A percentile compares a stretch with the other conserved stretches of the same genome.
phyloP scores from a whole-genome alignment of 2,888 invertebrate species.

The Carcina quercana region DNA sequence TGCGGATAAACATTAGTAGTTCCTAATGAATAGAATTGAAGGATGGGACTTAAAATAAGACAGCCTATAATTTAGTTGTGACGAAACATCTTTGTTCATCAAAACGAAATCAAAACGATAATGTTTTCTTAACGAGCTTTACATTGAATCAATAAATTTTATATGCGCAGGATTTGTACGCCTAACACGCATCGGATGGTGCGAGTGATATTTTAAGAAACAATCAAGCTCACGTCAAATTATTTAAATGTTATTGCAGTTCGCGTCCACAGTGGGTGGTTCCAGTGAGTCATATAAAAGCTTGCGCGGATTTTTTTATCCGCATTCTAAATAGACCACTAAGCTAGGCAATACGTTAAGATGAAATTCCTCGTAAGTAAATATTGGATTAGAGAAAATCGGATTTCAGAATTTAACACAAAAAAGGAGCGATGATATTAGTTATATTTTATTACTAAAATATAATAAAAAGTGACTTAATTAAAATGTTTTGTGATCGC shows the following conservation, averaged over 20 bases:
- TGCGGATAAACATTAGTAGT: no score
- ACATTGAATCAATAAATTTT: no score
- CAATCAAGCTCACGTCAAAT: constrained; percentile 40
- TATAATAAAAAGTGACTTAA: constrained; percentile 1
- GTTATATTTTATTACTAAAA: neutral
- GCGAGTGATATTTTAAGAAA: constrained; percentile 35
- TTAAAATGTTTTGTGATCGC: constrained; percentile 1
- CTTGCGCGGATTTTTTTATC: constrained; percentile 47
- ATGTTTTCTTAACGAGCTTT: no score
- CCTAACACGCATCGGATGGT: constrained; percentile 17
- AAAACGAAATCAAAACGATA: no score
- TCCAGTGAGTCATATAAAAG: constrained; percentile 55
- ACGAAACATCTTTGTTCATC: no score
- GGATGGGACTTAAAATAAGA: no score
- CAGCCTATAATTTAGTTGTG: no score
- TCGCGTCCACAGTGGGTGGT: constrained; percentile 54
- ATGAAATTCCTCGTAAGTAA: constrained; percentile 59
- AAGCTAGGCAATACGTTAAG: constrained; percentile 39
- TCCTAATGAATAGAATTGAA: no score
- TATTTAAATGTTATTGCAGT: constrained; percentile 64
- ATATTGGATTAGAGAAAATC: neutral
- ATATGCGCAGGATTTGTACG: no score
- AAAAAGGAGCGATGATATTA: neutral
- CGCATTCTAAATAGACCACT: constrained; percentile 63
- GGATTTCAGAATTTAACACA: neutral